These are phyloP conservation scores for Hypolimnas misippus DNA, from an alignment of 2,888 invertebrate species.

Conservation along the genomic window DNA sequence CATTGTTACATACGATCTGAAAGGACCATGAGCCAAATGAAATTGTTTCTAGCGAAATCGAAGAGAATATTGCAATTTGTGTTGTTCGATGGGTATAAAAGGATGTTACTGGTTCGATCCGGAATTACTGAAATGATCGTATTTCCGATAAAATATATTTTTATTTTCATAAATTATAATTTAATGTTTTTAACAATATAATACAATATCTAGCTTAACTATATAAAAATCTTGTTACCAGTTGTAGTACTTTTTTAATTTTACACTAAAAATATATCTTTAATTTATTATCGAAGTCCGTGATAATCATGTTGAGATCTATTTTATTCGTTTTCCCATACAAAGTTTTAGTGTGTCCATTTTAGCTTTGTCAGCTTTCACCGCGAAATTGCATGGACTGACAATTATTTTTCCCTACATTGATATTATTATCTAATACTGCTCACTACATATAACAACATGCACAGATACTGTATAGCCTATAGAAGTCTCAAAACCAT, in stretches of 20 bases:
- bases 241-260: too few species aligned
- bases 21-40: slow-evolving; percentile 71
- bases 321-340: too few species aligned
- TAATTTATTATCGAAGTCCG: too few species aligned
- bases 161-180: slow-evolving; percentile 18
- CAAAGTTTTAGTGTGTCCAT: neutral
- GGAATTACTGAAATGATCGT: slow-evolving; percentile 29
- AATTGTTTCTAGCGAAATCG: slow-evolving; percentile 69
- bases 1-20: slow-evolving; percentile 78
- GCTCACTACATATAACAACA: too few species aligned
- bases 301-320: too few species aligned
- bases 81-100: slow-evolving; percentile 42
- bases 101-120: slow-evolving; percentile 34
- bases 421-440: too few species aligned
- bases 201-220: too few species aligned
- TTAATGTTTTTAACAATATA: too few species aligned
- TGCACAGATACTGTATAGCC: too few species aligned
- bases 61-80: slow-evolving; percentile 51
- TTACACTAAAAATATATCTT: too few species aligned
- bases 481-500: neutral
- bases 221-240: too few species aligned
- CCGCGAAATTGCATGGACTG: neutral
- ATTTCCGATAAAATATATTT: neutral
- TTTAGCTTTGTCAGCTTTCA: neutral
- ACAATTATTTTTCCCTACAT: neutral